These are phyloP conservation scores for Syngnathus scovelli DNA, from an alignment of 2,113 vertebrate species.

Conservation along the genomic window DNA sequence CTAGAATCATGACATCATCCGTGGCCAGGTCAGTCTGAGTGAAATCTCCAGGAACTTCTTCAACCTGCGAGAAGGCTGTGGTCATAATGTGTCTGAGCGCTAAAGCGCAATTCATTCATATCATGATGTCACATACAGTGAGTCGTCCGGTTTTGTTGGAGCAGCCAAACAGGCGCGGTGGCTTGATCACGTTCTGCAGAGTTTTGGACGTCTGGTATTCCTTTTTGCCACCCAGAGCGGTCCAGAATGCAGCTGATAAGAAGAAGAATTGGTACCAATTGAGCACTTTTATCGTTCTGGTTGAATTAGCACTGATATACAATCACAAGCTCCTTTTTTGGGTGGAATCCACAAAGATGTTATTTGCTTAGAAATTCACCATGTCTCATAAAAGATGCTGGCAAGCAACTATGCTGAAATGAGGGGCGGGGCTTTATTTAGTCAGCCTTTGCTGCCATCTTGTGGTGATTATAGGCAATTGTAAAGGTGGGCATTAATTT, in stretches of 20 bases:
- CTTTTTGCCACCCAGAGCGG: slow-evolving; percentile 71
- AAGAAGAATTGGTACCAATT: background rate
- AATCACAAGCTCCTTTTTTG: background rate
- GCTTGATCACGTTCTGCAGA: slow-evolving; percentile 52
- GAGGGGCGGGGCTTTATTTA: background rate
- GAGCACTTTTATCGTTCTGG: background rate
- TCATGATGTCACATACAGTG: slow-evolving; percentile 52
- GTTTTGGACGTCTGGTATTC: slow-evolving; percentile 72
- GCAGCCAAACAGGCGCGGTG: slow-evolving; percentile 75
- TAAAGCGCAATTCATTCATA: no score
- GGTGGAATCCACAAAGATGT: no score
- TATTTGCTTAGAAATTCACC: no score
- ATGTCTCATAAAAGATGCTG: background rate
- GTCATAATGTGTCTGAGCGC: no score
- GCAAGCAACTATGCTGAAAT: no score
- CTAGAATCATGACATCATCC: slow-evolving; percentile 78
- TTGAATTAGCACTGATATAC: background rate
- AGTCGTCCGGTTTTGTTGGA: slow-evolving; percentile 75
- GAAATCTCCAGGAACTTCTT: slow-evolving; percentile 79
- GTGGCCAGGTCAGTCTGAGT: slow-evolving; percentile 74
- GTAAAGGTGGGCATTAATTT: background rate
- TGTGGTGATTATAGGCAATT: background rate
- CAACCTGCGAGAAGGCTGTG: slow-evolving; percentile 49
- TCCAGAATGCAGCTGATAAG: slow-evolving; percentile 68
- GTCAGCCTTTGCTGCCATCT: background rate